Conservation (phyloP, 1,140 invertebrate species). For the Anoplophora glabripennis region DNA sequence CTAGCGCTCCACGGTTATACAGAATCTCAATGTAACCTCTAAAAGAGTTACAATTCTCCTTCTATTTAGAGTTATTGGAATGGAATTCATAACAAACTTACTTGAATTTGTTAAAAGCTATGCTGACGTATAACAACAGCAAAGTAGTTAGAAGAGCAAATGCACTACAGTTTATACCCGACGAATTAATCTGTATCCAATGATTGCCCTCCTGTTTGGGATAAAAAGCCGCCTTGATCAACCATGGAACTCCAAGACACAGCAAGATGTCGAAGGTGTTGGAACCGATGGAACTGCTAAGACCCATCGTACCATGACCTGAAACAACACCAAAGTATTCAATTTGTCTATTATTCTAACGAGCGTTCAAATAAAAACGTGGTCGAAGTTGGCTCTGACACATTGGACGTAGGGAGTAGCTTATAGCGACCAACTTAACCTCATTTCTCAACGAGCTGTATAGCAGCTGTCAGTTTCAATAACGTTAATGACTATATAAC, state of each 20-base stretch:
- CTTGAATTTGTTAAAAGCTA: constrained; percentile 74
- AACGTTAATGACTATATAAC: no score
- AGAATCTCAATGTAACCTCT: no score
- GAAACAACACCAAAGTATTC: constrained; percentile 31
- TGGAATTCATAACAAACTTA: constrained; percentile 26
- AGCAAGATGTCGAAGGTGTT: constrained; percentile 86
- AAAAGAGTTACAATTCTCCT: no score
- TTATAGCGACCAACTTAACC: no score
- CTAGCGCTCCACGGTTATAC: not conserved
- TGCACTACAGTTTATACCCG: constrained; percentile 76
- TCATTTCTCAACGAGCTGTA: no score
- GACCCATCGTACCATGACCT: constrained; percentile 87
- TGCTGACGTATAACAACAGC: constrained; percentile 69
- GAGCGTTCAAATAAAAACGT: no score
- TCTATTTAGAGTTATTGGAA: no score
- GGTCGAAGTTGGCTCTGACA: no score
- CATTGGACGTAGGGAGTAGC: no score
- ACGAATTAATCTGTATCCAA: constrained; percentile 75
- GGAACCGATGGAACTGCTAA: constrained; percentile 86
- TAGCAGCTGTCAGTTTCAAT: no score
- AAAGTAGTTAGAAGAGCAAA: constrained; percentile 75
- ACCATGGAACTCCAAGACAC: constrained; percentile 82
- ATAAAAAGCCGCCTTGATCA: constrained; percentile 76
- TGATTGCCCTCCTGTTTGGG: constrained; percentile 65
- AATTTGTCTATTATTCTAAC: no score